Conservation (phyloP, 2,113 vertebrate species). For the Equus przewalskii region DNA sequence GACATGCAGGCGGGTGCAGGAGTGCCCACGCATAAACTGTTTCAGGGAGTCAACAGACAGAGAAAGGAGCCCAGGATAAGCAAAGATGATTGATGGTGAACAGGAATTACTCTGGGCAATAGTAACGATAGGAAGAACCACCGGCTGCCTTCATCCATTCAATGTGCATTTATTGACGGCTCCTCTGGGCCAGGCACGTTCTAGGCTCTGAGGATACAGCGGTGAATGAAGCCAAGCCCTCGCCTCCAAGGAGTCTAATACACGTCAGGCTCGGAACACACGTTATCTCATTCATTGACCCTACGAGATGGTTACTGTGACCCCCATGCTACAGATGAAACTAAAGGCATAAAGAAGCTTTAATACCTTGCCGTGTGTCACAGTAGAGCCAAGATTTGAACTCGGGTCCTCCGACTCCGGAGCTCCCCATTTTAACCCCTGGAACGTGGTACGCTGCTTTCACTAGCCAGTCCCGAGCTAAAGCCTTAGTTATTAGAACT, state of each 20-base stretch:
- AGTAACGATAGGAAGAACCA: not conserved
- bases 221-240: not conserved
- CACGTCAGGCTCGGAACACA: not conserved
- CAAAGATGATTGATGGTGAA: not conserved
- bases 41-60: not conserved
- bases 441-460: accelerated
- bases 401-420: not conserved
- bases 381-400: not conserved
- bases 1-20: not conserved
- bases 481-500: not conserved
- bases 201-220: not conserved
- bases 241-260: not conserved
- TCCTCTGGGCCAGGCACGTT: not conserved
- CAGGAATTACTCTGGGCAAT: not conserved
- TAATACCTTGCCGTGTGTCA: not conserved
- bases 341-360: not conserved
- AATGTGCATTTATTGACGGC: accelerated
- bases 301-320: not conserved
- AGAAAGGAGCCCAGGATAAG: not conserved
- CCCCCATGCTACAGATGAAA: not conserved
- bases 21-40: accelerated
- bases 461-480: not conserved
- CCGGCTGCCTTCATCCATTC: not conserved
- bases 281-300: not conserved
- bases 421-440: not conserved